Evolutionary conservation across 2,888 invertebrate species (phyloP), one percentile per base, ranked within the genome.

Genomic region (Actias luna): DNA sequence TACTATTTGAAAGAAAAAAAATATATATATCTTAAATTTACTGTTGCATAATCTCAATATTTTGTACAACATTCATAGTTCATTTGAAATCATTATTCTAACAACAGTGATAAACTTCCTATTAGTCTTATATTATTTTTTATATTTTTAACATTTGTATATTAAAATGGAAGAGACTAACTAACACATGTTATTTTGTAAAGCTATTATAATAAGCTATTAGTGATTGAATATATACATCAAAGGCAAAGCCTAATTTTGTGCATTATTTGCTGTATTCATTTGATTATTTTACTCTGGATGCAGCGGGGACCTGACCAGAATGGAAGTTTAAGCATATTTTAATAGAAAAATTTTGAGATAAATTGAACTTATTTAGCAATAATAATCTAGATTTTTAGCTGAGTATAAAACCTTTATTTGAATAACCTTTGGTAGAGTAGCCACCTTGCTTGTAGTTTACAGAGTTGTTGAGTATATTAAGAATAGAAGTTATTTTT

Each of bases 51-150:
- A 25, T 25, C 46, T 50, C 46, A 50, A 50, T 22, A 25, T 22
- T 50, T 50, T 50, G 25, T 50, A 25, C 12, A 50, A 50, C 22
- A 25, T 25, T 29, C 29, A 22, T 57, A 29, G 57, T 16, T 22
- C n/a, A 31, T 29, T 57, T 29, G 8, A 31, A 29, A 57, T 10
- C 57, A 33, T 31, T 57, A 57, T 31, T 29, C n/a, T 29, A 55
- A 29, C 29, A 55, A 29, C n/a, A n/a, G n/a, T 29, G n/a, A 55
- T 55, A 55, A 55, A 29, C 5, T 55, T 55, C 29, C 55, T 55
- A 55, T 55, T 55, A 55, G 29, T 5, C 7, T 55, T 29, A 55
- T 29, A 35, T 33, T 1, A n/a, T 58, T 58, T 58, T 58, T 14
- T 58, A 31, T 35, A 58, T n/a, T 35, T 58, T 35, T 22, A 33